Base-by-base conservation (phyloP, 1,140 invertebrate genomes). In the Temnothorax nylanderi region DNA sequence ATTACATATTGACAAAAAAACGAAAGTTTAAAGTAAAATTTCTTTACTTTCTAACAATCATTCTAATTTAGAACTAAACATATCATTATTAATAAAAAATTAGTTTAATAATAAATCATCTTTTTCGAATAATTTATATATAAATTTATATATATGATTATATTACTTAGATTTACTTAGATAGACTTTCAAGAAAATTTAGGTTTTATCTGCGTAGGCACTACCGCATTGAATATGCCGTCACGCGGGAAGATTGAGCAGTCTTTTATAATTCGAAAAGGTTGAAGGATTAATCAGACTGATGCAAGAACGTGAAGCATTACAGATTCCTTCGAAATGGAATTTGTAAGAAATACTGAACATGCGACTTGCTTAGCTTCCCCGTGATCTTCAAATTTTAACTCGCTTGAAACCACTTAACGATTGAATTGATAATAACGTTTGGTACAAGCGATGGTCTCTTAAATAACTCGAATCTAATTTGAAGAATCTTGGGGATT, bases 251-350 rank as follows among this genome's bases (percentile, higher is more conserved):
- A 67, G 62, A 65, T 65, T 37, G 62, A 65, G 8, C 7, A 34
- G 18, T 2, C 34, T 37, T 65, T 37, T 65, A 37, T 21, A 86
- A 86, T 78, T 41, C 60, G 49, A 72, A 74, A 51, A 85, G 32
- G 34, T 76, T 82, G 51, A 67, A n/a, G n/a, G 26, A n/a, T 34
- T 64, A 80, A 80, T 1, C 34, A 37, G 26, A 72, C 75, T 75
- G 54, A 62, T 32, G 69, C 7, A 7, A 71, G 7, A 51, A 2
- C 41, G 7, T 26, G 54, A 8, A 13, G 6, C 32, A n/a, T 64
- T 34, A 34, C 34, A 51, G 16, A 49, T 60, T 76, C 37, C 1
- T 26, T 32, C 21, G 16, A 62, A 64, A 47, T 62, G 4, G 26
- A 47, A 64, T 77, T 77, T 32, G 26, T 47, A 32, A 60, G 37